Conservation (phyloP, 2,113 vertebrate genomes). For the Electrona antarctica region DNA sequence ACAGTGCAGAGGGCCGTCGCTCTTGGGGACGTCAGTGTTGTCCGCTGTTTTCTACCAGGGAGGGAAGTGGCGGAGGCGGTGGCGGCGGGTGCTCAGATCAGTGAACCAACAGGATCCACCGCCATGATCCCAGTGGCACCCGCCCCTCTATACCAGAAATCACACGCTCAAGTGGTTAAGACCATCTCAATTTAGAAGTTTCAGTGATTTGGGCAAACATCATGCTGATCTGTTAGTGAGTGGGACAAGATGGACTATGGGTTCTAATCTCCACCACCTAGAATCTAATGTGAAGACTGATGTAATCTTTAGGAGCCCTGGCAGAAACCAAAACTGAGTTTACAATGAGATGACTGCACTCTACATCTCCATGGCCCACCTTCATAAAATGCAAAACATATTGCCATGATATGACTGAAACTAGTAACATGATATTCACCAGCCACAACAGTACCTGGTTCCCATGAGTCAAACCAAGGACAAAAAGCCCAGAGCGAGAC, state of each 20-base stretch:
- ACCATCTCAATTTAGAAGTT: too few species aligned
- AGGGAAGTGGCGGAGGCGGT: too few species aligned
- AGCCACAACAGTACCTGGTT: constrained; percentile 53
- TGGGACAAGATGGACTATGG: constrained; percentile 9
- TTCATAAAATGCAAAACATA: constrained; percentile 40
- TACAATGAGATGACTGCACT: constrained; percentile 39
- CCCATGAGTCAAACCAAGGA: constrained; percentile 69
- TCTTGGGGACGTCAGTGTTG: too few species aligned
- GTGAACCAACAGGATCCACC: too few species aligned
- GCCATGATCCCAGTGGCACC: too few species aligned
- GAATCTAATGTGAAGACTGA: not conserved
- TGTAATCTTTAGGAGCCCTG: constrained; percentile 20
- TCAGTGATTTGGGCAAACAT: too few species aligned
- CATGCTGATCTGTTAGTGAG: not conserved
- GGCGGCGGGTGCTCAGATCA: too few species aligned
- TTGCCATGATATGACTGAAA: constrained; percentile 47
- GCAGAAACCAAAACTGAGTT: constrained; percentile 9
- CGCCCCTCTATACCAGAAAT: too few species aligned
- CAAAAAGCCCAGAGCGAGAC: constrained; percentile 50
- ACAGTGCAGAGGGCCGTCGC: too few species aligned
- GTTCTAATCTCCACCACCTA: constrained; percentile 8
- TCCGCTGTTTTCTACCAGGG: too few species aligned
- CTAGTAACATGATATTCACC: constrained; percentile 48
- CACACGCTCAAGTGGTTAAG: too few species aligned
- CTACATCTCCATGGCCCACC: not conserved